Evolutionary conservation across 2,888 invertebrate species (phyloP), one percentile per base, ranked within the genome.

Genomic region (Habroteleia sp.): DNA sequence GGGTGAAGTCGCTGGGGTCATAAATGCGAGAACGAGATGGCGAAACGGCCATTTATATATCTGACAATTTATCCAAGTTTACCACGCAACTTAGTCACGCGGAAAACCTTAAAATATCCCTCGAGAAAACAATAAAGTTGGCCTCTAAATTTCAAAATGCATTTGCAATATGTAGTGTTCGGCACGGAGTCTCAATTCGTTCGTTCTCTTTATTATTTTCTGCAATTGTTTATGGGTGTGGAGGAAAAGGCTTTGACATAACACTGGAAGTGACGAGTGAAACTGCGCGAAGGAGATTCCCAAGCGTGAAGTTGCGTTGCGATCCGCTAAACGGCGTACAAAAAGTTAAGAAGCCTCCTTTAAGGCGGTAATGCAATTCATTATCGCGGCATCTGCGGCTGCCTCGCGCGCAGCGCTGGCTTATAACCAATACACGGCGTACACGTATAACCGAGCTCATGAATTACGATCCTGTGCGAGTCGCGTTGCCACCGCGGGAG

Each of bases 301-400:
- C 62, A 27, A 27, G 62, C 25, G 35, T 48, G 41, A 71, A 54
- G 25, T 31, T 46, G 39, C 39, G 46, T 48, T 17, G 39, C 50
- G 58, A 50, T 52, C 44, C 52, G 44, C 44, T 52, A 52, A 52
- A 60, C 60, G 42, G 60, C 20, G 35, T 39, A 68, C 25, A 74
- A 76, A 76, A 76, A 74, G 69, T 65, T 39, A 54, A 68, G 69
- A 48, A 54, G 71, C 62, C 56, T 74, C 75, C 46, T 80, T 78
- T 72, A 50, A 77, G 68, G 76, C 72, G 77, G 77, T 76, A 77
- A 79, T 77, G 79, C 79, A 69, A 81, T 81, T 81, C 80, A 80
- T 81, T 80, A 80, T 81, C 80, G 74, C 73, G 62, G 65, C 76
- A 81, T 81, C 78, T 77, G 73, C 58, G 75, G 77, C 76, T 69